Percentiles rank a stretch among this genome's conserved stretches.
These are phyloP conservation scores for Papilio elwesi DNA, from an alignment of 2,888 invertebrate species.

Conservation along the genomic window DNA sequence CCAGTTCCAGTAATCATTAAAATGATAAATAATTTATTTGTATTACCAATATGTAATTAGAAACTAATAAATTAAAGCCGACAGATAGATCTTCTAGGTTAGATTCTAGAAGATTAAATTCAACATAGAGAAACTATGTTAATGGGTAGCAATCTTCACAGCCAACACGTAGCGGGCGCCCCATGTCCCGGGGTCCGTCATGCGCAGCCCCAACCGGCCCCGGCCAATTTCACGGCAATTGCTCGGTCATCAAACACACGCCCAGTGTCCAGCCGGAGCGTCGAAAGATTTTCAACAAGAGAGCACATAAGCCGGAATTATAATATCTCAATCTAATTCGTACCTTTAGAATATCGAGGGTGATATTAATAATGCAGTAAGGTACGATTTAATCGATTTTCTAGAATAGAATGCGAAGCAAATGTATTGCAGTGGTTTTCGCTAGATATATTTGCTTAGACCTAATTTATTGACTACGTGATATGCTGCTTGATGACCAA, in stretches of 20 bases:
- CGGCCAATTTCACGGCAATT: slow-evolving; percentile 78
- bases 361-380: not conserved
- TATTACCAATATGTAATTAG: too few relatives aligned
- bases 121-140: slow-evolving; percentile 4
- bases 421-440: too few relatives aligned
- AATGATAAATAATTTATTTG: too few relatives aligned
- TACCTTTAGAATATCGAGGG: not conserved
- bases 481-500: too few relatives aligned
- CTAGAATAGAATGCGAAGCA: too few relatives aligned
- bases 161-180: slow-evolving; percentile 30
- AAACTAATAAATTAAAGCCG: too few relatives aligned
- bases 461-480: too few relatives aligned
- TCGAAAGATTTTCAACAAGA: slow-evolving; percentile 41
- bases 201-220: slow-evolving; percentile 54
- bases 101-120: not conserved
- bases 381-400: too few relatives aligned
- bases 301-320: slow-evolving; percentile 1
- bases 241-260: slow-evolving; percentile 72
- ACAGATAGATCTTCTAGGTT: too few relatives aligned
- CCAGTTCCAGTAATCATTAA: too few relatives aligned
- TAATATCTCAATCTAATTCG: not conserved
- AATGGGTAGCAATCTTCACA: slow-evolving; percentile 16
- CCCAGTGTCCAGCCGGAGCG: slow-evolving; percentile 51
- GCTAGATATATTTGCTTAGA: too few relatives aligned
- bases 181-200: slow-evolving; percentile 57